A percentile compares a stretch with the other conserved stretches of the same genome.
Evolutionary conservation across 2,888 invertebrate species (phyloP).

Genomic region (Drosophila falleni): DNA sequence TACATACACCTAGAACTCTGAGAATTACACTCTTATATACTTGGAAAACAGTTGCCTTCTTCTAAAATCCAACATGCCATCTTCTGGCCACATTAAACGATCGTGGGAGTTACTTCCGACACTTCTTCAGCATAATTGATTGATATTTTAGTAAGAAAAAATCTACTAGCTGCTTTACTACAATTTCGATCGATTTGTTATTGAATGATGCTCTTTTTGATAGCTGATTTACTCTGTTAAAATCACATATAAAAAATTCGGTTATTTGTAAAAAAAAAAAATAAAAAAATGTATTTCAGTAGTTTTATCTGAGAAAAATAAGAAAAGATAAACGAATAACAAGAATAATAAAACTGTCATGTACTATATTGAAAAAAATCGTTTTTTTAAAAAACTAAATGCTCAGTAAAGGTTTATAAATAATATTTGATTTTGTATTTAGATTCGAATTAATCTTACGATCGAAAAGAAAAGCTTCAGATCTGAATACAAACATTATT

Average conservation of each 20-base stretch:
- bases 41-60: slow-evolving; percentile 4
- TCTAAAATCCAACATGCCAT: not conserved
- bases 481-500: not conserved
- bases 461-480: no score
- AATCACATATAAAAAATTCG: no score
- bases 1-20: slow-evolving; percentile 35
- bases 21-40: slow-evolving; percentile 4
- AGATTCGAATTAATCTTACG: no score
- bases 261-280: no score
- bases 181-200: not conserved
- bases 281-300: no score
- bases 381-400: no score
- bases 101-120: slow-evolving; percentile 44
- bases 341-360: no score
- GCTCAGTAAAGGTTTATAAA: no score
- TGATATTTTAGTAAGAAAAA: slow-evolving; percentile 9
- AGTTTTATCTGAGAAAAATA: no score
- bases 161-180: not conserved
- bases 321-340: no score
- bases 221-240: not conserved
- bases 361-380: no score
- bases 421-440: no score
- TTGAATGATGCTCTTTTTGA: not conserved
- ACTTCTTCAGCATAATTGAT: slow-evolving; percentile 21
- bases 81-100: not conserved